These are phyloP conservation scores for Paratrypauchen microcephalus DNA, from an alignment of 2,797 vertebrate genomes.

Conservation along the genomic window DNA sequence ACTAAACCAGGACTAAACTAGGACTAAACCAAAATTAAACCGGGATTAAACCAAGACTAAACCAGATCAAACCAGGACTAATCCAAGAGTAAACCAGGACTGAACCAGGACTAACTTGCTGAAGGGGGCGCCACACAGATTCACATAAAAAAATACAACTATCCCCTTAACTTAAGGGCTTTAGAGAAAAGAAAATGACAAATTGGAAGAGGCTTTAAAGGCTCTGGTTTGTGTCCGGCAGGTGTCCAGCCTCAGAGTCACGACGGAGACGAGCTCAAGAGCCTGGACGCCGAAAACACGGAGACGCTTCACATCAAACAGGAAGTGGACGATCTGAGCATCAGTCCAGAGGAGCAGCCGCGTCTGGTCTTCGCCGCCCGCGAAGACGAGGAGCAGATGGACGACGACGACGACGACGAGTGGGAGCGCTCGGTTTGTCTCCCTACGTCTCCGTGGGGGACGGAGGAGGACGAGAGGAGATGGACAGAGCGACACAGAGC, in stretches of 20 bases:
- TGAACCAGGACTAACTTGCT: too few relatives aligned
- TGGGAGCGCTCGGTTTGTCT: background rate
- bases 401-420: background rate
- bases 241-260: background rate
- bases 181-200: too few relatives aligned
- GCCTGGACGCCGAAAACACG: background rate
- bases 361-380: background rate
- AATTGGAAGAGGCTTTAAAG: too few relatives aligned
- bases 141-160: too few relatives aligned
- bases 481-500: too few relatives aligned
- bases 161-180: too few relatives aligned
- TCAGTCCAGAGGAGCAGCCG: background rate
- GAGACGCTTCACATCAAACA: background rate
- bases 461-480: background rate
- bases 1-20: too few relatives aligned
- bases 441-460: background rate
- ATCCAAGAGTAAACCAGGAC: too few relatives aligned
- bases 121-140: too few relatives aligned
- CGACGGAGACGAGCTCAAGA: background rate
- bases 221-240: background rate
- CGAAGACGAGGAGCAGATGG: background rate
- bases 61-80: too few relatives aligned
- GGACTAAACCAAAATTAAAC: too few relatives aligned
- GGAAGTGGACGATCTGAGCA: background rate
- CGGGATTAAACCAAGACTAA: too few relatives aligned